Evolutionary conservation across 2,113 vertebrate genomes (phyloP), one percentile per base, ranked within the genome.

Genomic region (Vombatus ursinus): DNA sequence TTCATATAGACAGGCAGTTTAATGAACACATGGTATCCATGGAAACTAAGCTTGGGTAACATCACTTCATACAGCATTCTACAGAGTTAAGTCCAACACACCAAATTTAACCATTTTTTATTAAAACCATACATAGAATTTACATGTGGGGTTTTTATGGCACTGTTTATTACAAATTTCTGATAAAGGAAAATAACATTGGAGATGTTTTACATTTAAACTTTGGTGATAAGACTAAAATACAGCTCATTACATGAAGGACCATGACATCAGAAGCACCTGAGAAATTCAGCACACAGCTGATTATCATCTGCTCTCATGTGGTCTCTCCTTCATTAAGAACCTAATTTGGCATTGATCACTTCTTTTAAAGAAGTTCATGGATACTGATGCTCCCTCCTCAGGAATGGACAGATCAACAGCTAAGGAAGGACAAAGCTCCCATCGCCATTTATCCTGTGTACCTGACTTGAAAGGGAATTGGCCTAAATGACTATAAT

Each of bases 151-250:
- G 68, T 91, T 96, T 97, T 98, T 97, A 93, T 95, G 93, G 28
- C 49, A 48, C 68, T 96, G 96, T 98, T 98, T 98, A 98, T 97
- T 98, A 96, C 95, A 98, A 98, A 97, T 97, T 96, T 96, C 94
- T 95, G 94, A 68, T 91, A 94, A 97, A 96, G 97, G 97, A 97
- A 97, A 94, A 92, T 44, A 95, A 97, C 96, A 96, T 0, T 37
- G 95, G 94, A 95, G 94, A 94, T 91, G 92, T 96, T 95, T 97
- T 93, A 97, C 91, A 8, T 95, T 94, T 91, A 90, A 61, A 91
- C 97, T 97, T 96, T 97, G 97, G 97, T 94, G 92, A 94, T 96
- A 95, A 96, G 53, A 92, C 48, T 28, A 47, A 16, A 1, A 44
- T 93, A 2, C 14, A n/a, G 47, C 28, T 91, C 68, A 50, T 0